phyloP scores from a whole-genome alignment of 2,797 vertebrate genomes.

The Cossypha dichroa region DNA sequence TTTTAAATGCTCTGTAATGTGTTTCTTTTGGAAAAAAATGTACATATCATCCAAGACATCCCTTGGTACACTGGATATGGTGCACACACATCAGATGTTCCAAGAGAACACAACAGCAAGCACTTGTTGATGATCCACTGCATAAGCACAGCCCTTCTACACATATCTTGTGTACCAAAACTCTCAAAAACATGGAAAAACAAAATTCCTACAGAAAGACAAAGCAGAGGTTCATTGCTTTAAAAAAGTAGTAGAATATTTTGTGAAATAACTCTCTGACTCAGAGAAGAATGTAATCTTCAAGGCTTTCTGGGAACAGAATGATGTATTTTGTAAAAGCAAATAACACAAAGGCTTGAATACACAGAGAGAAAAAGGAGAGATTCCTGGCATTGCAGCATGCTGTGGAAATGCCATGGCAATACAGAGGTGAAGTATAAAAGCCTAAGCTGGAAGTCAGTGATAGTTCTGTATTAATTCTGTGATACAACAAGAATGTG shows the following conservation, averaged over 20 bases:
- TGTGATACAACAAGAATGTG: background rate
- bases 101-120: background rate
- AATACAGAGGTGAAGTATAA: background rate
- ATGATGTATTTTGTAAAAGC: conserved; percentile 33
- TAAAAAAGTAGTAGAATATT: background rate
- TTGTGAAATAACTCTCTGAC: background rate
- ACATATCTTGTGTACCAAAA: background rate
- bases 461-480: background rate
- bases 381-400: conserved; percentile 23
- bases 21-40: background rate
- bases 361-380: conserved; percentile 28
- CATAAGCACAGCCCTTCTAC: background rate
- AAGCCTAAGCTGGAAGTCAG: background rate
- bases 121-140: background rate
- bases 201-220: background rate
- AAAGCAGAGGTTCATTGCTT: background rate
- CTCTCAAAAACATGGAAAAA: background rate
- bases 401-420: conserved; percentile 22
- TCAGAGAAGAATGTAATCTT: conserved; percentile 8
- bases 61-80: background rate
- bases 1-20: background rate
- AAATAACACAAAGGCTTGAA: background rate
- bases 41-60: background rate
- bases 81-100: background rate
- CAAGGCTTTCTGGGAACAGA: conserved; percentile 29